Conservation (phyloP, 2,797 vertebrate genomes). For the Phataginus tetradactyla region DNA sequence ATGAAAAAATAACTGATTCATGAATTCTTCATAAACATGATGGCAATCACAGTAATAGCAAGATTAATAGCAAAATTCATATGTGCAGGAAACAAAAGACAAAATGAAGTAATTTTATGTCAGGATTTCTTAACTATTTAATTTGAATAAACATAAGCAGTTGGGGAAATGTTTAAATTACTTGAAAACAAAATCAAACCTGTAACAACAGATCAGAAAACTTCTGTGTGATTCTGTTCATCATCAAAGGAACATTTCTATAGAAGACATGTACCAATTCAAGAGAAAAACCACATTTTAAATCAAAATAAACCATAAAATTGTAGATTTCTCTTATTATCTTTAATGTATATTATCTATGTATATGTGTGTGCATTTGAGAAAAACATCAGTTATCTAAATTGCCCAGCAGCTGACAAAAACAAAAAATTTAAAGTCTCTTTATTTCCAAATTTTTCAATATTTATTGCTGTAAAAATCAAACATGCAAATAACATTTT, state of each 20-base stretch:
- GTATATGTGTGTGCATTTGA: background rate
- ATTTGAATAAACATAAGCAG: conserved; percentile 50
- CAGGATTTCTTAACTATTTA: background rate
- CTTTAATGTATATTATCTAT: background rate
- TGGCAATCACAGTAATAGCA: background rate
- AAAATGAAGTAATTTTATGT: background rate
- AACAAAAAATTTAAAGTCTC: background rate
- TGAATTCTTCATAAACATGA: background rate
- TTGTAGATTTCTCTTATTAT: background rate
- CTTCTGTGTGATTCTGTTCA: background rate
- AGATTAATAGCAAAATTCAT: background rate
- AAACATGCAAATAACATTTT: background rate
- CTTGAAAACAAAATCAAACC: conserved; percentile 35
- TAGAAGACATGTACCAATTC: background rate
- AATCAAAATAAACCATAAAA: conserved; percentile 35
- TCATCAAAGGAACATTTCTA: background rate
- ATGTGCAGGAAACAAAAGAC: background rate
- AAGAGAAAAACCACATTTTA: conserved; percentile 61
- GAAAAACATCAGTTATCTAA: background rate
- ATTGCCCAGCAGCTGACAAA: background rate
- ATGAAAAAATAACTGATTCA: background rate
- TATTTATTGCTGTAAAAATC: background rate
- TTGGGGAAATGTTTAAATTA: conserved; percentile 7
- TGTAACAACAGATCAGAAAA: background rate
- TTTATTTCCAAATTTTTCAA: conserved; percentile 50